Evolutionary conservation across 1,140 invertebrate genomes (phyloP), one percentile per base, ranked within the genome.

Genomic region (Trissolcus basalis): DNA sequence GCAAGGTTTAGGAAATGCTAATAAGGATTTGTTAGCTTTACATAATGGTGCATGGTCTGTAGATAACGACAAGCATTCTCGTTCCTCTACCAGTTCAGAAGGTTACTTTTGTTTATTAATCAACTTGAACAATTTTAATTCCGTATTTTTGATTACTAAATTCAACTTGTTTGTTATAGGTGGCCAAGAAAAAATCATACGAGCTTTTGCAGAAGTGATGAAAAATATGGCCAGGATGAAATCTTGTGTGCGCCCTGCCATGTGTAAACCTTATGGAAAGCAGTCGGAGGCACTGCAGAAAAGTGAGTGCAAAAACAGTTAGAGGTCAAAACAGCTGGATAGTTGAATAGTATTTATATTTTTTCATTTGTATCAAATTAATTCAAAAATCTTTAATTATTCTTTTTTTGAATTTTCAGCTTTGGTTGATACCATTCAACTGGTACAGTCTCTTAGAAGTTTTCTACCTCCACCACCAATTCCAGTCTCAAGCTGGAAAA

Each of bases 221-320:
- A 93, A 94, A 79, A 95, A 95, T 87, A 93, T 95, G 92, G 91
- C 93, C 73, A 91, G 94, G 79, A 95, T 95, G 93, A 94, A 95
- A 85, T 92, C 93, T 68, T 95, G 94, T 82, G 93, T 95, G 71
- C 89, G 94, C 58, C 94, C 94, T 63, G 92, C 94, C 16, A 95
- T 95, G 94, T 95, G 94, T 82, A 96, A 96, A 86, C 94, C 94
- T 36, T 96, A 96, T 86, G 94, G 94, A 75, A 95, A 96, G 85
- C 94, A 96, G 85, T 95, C 93, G 36, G 94, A 96, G 88, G 93
- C 93, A 83, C 89, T 96, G 77, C 94, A 96, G 86, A 96, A 96
- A 91, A 95, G 94, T 95, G 87, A 79, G 8, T 60, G 32, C 72
- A 61, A n/a, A n/a, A n/a, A n/a, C n/a, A n/a, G n/a, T n/a, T n/a